A percentile compares a stretch with the other conserved stretches of the same genome.
Evolutionary conservation across 2,113 vertebrate genomes (phyloP).

Genomic region (Rhagologus leucostigma): DNA sequence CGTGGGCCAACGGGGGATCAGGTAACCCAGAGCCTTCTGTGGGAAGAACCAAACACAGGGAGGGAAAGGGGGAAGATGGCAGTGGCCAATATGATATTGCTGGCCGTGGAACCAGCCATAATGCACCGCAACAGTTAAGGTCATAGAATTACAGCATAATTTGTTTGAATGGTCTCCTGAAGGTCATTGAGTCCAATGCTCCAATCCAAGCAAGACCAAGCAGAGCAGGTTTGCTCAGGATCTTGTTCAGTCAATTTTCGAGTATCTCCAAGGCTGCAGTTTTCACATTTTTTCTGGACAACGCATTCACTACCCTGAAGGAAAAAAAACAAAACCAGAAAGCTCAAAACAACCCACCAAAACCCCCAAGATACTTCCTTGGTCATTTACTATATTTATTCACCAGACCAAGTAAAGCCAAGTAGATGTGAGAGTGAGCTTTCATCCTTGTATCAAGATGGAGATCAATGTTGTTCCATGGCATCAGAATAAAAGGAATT

Average conservation of each 20-base stretch:
- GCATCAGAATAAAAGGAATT: not conserved
- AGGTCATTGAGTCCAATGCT: not conserved
- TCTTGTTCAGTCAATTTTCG: not conserved
- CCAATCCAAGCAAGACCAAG: not conserved
- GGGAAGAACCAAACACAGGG: too few relatives aligned
- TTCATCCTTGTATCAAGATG: not conserved
- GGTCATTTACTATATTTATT: not conserved
- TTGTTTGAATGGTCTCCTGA: not conserved
- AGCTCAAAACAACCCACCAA: not conserved
- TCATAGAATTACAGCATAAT: not conserved
- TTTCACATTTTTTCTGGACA: not conserved
- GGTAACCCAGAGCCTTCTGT: too few relatives aligned
- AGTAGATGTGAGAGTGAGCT: not conserved
- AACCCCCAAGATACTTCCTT: fast-evolving
- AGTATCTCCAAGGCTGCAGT: not conserved
- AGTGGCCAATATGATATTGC: too few relatives aligned
- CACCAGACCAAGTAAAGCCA: not conserved
- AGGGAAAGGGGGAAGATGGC: too few relatives aligned
- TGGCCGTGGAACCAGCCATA: too few relatives aligned
- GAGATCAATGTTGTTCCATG: not conserved
- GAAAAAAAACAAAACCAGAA: not conserved
- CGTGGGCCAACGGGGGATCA: too few relatives aligned
- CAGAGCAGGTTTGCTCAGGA: not conserved
- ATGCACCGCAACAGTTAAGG: too few relatives aligned
- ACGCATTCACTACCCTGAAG: not conserved